Percentiles rank a stretch among this genome's conserved stretches.
Conservation (phyloP, 2,888 invertebrate species). For the Orthosia incerta region DNA sequence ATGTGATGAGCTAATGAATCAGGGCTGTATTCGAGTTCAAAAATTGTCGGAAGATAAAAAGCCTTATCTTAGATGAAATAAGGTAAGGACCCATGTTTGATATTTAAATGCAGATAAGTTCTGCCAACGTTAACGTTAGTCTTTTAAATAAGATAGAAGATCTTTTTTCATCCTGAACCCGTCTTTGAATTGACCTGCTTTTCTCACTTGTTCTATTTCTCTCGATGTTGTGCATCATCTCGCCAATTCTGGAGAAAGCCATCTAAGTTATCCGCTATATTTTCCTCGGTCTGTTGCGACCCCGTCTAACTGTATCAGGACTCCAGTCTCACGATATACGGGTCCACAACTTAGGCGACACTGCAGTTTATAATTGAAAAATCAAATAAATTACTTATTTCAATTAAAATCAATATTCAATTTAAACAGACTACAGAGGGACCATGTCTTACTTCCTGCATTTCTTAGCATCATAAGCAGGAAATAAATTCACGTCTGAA, state of each 20-base stretch:
- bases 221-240: too few relatives aligned
- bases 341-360: not conserved
- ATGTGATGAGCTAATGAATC: not conserved
- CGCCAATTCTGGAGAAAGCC: too few relatives aligned
- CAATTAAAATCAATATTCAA: slow-evolving; percentile 29
- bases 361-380: not conserved
- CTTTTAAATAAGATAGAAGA: not conserved
- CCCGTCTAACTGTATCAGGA: too few relatives aligned
- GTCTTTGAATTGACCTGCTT: too few relatives aligned
- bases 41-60: not conserved
- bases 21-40: not conserved
- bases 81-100: not conserved
- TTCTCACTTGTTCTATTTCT: too few relatives aligned
- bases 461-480: slow-evolving; percentile 60
- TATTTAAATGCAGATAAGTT: not conserved
- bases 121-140: not conserved
- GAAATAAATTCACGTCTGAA: slow-evolving; percentile 78
- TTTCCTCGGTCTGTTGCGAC: too few relatives aligned
- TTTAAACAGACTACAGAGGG: slow-evolving; percentile 7
- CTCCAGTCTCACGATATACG: too few relatives aligned
- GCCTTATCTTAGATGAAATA: not conserved
- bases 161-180: too few relatives aligned
- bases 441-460: slow-evolving; percentile 45
- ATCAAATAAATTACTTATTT: not conserved
- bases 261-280: too few relatives aligned